These are phyloP conservation scores for Apamea epomidion DNA, from an alignment of 2,888 invertebrate genomes.

Conservation along the genomic window DNA sequence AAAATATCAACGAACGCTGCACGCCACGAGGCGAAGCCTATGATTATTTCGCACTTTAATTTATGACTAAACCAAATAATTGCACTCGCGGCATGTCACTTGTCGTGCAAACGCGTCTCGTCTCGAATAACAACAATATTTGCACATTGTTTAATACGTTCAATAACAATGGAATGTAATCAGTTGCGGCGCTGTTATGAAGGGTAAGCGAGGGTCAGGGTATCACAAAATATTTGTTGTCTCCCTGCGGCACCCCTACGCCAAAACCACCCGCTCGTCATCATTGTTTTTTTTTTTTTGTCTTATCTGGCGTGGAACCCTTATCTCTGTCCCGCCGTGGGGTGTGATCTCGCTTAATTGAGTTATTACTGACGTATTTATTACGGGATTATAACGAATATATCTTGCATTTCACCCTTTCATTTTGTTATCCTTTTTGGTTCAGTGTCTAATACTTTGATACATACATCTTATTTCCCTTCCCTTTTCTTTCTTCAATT, in stretches of 20 bases:
- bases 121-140: constrained; percentile 75
- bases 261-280: constrained; percentile 77
- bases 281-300: constrained; percentile 79
- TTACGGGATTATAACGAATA: constrained; percentile 77
- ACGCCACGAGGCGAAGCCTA: constrained; percentile 38
- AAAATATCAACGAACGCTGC: constrained; percentile 51
- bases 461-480: background rate
- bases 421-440: constrained; percentile 22
- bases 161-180: constrained; percentile 87
- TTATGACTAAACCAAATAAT: constrained; percentile 39
- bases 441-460: background rate
- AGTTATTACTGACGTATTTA: constrained; percentile 87
- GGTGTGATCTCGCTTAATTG: constrained; percentile 86
- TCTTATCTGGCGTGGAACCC: constrained; percentile 75
- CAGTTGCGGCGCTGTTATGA: constrained; percentile 80
- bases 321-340: constrained; percentile 75
- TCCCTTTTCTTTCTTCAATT: background rate
- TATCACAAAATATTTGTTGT: constrained; percentile 80
- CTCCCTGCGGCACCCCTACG: constrained; percentile 66
- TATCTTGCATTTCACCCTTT: constrained; percentile 56
- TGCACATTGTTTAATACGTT: constrained; percentile 81
- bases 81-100: constrained; percentile 34
- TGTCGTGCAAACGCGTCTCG: constrained; percentile 27
- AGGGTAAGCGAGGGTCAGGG: constrained; percentile 81
- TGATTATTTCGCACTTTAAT: constrained; percentile 51